These are phyloP conservation scores for Minunthozetes semirufus DNA, from an alignment of 2,888 invertebrate species.

Conservation along the genomic window DNA sequence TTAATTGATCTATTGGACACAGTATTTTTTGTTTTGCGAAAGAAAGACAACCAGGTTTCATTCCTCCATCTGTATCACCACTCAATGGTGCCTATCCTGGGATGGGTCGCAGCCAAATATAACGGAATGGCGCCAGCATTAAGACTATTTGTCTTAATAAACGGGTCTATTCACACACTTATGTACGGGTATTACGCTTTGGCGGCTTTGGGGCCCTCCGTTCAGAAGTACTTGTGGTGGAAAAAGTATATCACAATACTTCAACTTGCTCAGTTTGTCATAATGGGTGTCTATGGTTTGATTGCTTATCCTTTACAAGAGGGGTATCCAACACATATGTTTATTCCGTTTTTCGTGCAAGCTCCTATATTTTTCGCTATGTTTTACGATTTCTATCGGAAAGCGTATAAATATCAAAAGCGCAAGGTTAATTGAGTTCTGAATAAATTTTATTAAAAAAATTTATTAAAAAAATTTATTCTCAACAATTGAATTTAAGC, in stretches of 20 bases:
- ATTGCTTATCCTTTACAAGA: no score
- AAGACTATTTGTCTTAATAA: constrained; percentile 3
- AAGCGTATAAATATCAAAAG: background rate
- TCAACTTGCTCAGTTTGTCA: constrained; percentile 61
- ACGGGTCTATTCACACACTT: constrained; percentile 54
- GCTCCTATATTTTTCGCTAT: background rate
- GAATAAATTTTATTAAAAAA: no score
- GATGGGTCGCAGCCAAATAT: constrained; percentile 5
- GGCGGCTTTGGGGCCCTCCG: constrained; percentile 71
- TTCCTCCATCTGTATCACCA: constrained; percentile 32
- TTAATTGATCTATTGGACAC: constrained; percentile 22
- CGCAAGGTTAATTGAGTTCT: no score
- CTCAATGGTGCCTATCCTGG: constrained; percentile 22
- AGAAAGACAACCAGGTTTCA: constrained; percentile 22
- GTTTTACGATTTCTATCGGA: background rate
- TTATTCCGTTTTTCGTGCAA: background rate
- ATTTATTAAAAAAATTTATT: no score
- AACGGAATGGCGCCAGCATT: constrained; percentile 1
- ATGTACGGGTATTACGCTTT: constrained; percentile 93
- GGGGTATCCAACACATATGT: background rate
- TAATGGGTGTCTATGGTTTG: background rate
- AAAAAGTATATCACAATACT: constrained; percentile 87
- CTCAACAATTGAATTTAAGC: no score
- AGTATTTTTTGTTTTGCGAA: constrained; percentile 33
- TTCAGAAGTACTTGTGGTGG: constrained; percentile 84